These are phyloP conservation scores for Diplogasteroides magnus DNA, from an alignment of 1,140 invertebrate genomes.

Conservation along the genomic window DNA sequence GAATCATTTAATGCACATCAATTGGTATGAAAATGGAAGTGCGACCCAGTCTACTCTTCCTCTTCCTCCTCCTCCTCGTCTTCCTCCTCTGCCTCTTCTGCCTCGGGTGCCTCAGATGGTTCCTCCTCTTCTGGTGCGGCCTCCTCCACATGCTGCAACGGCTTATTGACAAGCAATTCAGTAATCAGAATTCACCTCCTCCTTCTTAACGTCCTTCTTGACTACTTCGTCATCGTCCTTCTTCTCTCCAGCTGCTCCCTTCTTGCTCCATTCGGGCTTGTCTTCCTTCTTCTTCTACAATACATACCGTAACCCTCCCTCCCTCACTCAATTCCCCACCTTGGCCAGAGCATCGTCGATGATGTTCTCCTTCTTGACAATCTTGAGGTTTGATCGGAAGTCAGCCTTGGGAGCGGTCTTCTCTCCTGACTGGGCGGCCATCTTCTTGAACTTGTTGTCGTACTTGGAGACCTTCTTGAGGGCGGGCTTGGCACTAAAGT, in stretches of 20 bases:
- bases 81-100: slow-evolving; percentile 15
- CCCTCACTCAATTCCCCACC: not conserved
- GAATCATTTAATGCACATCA: too few species aligned
- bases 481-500: slow-evolving; percentile 81
- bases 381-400: slow-evolving; percentile 34
- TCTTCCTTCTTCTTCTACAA: slow-evolving; percentile 30
- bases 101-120: slow-evolving; percentile 5
- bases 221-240: slow-evolving; percentile 8
- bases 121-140: slow-evolving; percentile 2
- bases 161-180: not conserved
- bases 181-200: too few species aligned
- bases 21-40: too few species aligned
- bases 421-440: slow-evolving; percentile 3
- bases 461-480: slow-evolving; percentile 99
- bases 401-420: slow-evolving; percentile 20
- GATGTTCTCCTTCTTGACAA: slow-evolving; percentile 32
- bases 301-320: slow-evolving; percentile 6
- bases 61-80: slow-evolving; percentile 7
- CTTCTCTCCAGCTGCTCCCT: slow-evolving; percentile 19
- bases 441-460: slow-evolving; percentile 74
- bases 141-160: not conserved
- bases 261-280: slow-evolving; percentile 37
- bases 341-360: slow-evolving; percentile 11
- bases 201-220: slow-evolving; percentile 14
- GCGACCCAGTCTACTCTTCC: too few species aligned